phyloP scores from a whole-genome alignment of 2,888 invertebrate species.

The Stenodera caucasica region DNA sequence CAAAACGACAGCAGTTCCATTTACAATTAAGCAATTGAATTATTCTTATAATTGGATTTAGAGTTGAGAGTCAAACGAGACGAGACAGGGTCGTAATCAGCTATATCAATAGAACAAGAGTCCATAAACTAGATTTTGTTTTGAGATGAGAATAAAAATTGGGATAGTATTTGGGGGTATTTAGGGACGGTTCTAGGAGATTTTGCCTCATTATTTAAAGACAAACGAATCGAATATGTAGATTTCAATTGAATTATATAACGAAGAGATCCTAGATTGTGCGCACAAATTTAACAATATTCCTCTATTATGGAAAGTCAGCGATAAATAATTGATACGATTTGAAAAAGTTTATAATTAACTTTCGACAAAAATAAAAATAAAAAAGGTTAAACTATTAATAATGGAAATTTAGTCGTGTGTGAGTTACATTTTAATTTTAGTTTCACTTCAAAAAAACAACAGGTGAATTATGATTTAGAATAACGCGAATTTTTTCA shows the following conservation, averaged over 20 bases:
- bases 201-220: constrained; percentile 9
- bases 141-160: too few species aligned
- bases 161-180: too few species aligned
- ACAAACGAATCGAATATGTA: constrained; percentile 31
- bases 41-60: constrained; percentile 23
- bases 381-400: too few species aligned
- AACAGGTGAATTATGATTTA: not conserved
- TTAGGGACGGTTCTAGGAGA: too few species aligned
- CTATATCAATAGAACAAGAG: constrained; percentile 17
- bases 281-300: not conserved
- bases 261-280: not conserved
- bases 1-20: constrained; percentile 27
- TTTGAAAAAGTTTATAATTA: not conserved
- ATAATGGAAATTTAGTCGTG: too few species aligned
- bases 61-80: constrained; percentile 15
- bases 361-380: too few species aligned
- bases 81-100: constrained; percentile 17
- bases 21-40: constrained; percentile 26
- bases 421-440: not conserved
- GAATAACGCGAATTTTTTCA: not conserved
- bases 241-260: constrained; percentile 15
- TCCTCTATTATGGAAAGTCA: not conserved
- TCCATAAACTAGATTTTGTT: not conserved
- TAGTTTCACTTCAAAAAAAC: not conserved
- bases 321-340: not conserved